Percentiles rank a stretch among this genome's conserved stretches.
These are phyloP conservation scores for Watsonalla cultraria DNA, from an alignment of 2,888 invertebrate species.

Conservation along the genomic window DNA sequence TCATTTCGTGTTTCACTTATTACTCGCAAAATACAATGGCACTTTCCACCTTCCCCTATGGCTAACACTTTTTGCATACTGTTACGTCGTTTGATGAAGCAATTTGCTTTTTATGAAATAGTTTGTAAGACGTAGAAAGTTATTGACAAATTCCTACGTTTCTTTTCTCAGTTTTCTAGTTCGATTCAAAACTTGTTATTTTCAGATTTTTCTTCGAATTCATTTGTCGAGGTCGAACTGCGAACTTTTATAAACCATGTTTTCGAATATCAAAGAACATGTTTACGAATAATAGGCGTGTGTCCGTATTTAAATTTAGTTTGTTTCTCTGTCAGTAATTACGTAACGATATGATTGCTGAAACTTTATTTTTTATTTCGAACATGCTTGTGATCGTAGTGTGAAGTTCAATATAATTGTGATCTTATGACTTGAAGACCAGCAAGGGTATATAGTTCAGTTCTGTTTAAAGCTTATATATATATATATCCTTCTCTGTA, in stretches of 20 bases:
- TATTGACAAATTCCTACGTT: not conserved
- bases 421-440: too few relatives aligned
- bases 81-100: not conserved
- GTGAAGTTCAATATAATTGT: not conserved
- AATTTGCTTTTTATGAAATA: not conserved
- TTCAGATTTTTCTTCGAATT: not conserved
- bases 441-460: too few relatives aligned
- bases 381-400: not conserved
- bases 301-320: not conserved
- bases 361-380: not conserved
- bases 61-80: not conserved
- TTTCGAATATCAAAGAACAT: not conserved
- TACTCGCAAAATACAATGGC: not conserved
- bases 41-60: not conserved
- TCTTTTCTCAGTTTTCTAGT: not conserved
- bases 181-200: not conserved
- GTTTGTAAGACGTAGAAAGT: not conserved
- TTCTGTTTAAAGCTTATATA: too few relatives aligned
- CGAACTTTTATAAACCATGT: not conserved
- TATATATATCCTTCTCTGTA: too few relatives aligned
- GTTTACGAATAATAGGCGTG: not conserved
- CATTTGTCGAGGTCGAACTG: not conserved
- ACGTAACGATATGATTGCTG: not conserved
- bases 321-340: not conserved
- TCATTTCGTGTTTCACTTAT: slow-evolving; percentile 14